Evolutionary conservation across 1,140 invertebrate species (phyloP).

Genomic region (Drosophila arawakana): DNA sequence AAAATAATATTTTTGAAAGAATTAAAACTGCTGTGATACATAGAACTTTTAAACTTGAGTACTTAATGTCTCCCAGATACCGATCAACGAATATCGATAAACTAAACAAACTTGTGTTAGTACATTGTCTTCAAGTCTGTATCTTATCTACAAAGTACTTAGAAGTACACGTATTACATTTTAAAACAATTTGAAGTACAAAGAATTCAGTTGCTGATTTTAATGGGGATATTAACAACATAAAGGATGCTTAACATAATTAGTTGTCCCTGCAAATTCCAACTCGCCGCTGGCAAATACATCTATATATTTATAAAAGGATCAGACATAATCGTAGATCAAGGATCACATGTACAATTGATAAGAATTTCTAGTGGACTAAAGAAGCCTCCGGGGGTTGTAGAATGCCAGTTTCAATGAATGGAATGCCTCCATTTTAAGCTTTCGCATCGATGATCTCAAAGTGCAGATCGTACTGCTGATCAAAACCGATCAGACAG

Average conservation of each 20-base stretch:
- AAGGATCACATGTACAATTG: conserved; percentile 3
- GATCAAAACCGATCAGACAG: conserved; percentile 97
- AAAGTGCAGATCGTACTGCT: conserved; percentile 92
- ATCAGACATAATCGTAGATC: conserved; percentile 46
- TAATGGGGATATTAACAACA: conserved; percentile 32
- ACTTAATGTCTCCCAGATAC: too few relatives aligned
- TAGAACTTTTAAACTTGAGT: too few relatives aligned
- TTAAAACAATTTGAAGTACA: neutral
- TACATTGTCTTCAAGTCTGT: too few relatives aligned
- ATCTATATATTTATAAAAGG: conserved; percentile 42
- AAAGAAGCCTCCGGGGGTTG: conserved; percentile 38
- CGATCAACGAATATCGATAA: too few relatives aligned
- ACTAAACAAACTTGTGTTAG: too few relatives aligned
- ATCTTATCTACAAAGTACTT: neutral
- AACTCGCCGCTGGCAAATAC: neutral
- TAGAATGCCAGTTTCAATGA: conserved; percentile 25
- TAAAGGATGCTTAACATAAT: conserved; percentile 6
- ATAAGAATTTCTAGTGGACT: conserved; percentile 12
- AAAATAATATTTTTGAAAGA: too few relatives aligned
- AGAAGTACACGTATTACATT: neutral
- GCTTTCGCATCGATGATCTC: conserved; percentile 86
- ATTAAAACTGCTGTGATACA: too few relatives aligned
- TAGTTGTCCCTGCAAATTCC: neutral
- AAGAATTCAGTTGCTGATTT: conserved; percentile 19
- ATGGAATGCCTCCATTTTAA: conserved; percentile 18